A percentile compares a stretch with the other conserved stretches of the same genome.
Evolutionary conservation across 1,140 invertebrate genomes (phyloP).

Genomic region (Heliconius hewitsoni): DNA sequence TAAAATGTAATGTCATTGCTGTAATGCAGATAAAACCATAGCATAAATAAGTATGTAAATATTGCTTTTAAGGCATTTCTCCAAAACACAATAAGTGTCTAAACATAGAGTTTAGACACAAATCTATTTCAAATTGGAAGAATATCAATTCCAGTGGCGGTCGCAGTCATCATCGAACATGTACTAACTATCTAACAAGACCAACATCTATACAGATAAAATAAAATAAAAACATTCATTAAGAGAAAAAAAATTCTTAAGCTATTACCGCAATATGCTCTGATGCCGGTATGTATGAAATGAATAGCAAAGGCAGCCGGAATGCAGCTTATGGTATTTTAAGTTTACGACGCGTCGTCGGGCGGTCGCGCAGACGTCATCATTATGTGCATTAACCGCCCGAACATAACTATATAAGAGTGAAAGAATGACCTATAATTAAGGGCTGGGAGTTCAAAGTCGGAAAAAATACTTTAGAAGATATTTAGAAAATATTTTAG

Average conservation of each 20-base stretch:
- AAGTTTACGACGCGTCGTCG: constrained; percentile 25
- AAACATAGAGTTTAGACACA: no score
- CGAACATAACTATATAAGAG: constrained; percentile 18
- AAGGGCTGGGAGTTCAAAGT: constrained; percentile 22
- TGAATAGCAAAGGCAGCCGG: constrained; percentile 22
- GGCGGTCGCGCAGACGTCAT: constrained; percentile 16
- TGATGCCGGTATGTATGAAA: constrained; percentile 10
- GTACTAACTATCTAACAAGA: no score
- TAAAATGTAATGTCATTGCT: no score
- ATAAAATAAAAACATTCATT: neutral
- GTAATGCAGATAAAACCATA: no score
- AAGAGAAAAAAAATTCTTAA: neutral
- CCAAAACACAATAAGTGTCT: no score
- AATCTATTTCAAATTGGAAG: no score
- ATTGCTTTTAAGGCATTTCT: no score
- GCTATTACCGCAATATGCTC: neutral
- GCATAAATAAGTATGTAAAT: no score
- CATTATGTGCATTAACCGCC: constrained; percentile 31
- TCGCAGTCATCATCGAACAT: no score
- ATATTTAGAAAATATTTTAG: neutral
- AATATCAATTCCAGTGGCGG: no score
- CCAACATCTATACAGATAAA: no score
- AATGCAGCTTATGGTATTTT: constrained; percentile 29
- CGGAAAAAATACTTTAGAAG: no score
- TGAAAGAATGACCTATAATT: constrained; percentile 33